Conservation (phyloP, 2,888 invertebrate species). For the Parnassius smintheus region DNA sequence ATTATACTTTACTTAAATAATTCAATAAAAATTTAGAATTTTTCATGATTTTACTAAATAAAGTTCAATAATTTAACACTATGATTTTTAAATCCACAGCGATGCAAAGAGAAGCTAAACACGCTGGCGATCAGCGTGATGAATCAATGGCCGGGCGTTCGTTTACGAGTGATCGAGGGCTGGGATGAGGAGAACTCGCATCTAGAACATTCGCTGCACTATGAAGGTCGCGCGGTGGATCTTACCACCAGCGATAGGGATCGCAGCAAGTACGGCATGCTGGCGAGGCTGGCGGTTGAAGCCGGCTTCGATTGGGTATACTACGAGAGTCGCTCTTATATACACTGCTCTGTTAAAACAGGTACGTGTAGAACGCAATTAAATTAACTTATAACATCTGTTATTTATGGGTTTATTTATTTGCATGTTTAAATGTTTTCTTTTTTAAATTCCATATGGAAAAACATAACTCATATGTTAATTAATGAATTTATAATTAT, state of each 20-base stretch:
- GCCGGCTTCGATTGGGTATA: constrained; percentile 99
- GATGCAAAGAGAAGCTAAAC: constrained; percentile 97
- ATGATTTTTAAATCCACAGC: constrained; percentile 77
- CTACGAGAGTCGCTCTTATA: constrained; percentile 96
- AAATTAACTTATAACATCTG: neutral
- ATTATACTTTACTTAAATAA: no score
- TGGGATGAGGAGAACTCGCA: constrained; percentile 95
- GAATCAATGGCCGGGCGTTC: constrained; percentile 99
- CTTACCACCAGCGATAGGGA: constrained; percentile 97
- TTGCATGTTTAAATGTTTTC: no score
- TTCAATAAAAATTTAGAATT: no score
- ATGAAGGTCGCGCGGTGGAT: constrained; percentile 98
- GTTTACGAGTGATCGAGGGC: constrained; percentile 95
- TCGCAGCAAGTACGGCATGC: constrained; percentile 96
- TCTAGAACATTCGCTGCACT: constrained; percentile 92
- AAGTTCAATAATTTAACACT: neutral
- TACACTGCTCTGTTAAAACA: constrained; percentile 98
- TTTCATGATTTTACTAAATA: no score
- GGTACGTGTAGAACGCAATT: constrained; percentile 81
- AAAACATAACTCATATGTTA: no score
- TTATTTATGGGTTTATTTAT: neutral
- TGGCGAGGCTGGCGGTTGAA: constrained; percentile 96
- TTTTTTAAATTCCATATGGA: no score
- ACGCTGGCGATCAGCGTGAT: constrained; percentile 97
- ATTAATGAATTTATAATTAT: no score